These are phyloP conservation scores for Lanistes nyassanus DNA, from an alignment of 1,140 invertebrate species.

Conservation along the genomic window DNA sequence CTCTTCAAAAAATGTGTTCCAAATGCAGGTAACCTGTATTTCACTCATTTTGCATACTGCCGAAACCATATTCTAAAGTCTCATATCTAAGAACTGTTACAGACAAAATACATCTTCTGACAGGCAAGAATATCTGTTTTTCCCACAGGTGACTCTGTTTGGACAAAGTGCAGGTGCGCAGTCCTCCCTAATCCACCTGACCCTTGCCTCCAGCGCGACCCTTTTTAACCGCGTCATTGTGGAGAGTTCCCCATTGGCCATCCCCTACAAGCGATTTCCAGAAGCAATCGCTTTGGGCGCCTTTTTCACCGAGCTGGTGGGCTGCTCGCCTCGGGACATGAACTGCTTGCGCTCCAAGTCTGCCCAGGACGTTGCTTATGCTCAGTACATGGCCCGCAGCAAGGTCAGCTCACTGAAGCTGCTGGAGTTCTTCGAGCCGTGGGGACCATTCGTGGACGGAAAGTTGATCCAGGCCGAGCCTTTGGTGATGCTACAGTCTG, in stretches of 20 bases:
- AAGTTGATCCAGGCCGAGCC: constrained; percentile 35
- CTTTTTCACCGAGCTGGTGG: constrained; percentile 13
- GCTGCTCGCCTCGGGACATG: constrained; percentile 35
- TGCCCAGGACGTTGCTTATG: constrained; percentile 36
- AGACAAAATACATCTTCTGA: too few relatives aligned
- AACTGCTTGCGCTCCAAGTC: constrained; percentile 38
- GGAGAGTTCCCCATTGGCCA: constrained; percentile 42
- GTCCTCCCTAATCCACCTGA: constrained; percentile 42
- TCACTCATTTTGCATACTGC: too few relatives aligned
- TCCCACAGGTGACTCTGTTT: constrained; percentile 47
- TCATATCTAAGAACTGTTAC: too few relatives aligned
- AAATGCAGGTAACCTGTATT: too few relatives aligned
- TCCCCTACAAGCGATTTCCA: constrained; percentile 38
- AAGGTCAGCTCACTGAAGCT: constrained; percentile 44
- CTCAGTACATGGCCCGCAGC: constrained; percentile 25
- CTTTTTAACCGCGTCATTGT: constrained; percentile 40
- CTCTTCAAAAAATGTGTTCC: too few relatives aligned
- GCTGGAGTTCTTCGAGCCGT: constrained; percentile 46
- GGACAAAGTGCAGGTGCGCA: constrained; percentile 54
- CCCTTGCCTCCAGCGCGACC: constrained; percentile 23
- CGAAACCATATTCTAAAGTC: too few relatives aligned
- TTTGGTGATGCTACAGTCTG: constrained; percentile 22
- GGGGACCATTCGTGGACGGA: constrained; percentile 46
- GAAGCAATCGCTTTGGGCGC: constrained; percentile 35
- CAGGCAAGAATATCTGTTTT: neutral